A percentile compares a stretch with the other conserved stretches of the same genome.
These are phyloP conservation scores for human (Homo sapiens) DNA, from an alignment of 2,113 vertebrate species.

Conservation along the genomic window DNA sequence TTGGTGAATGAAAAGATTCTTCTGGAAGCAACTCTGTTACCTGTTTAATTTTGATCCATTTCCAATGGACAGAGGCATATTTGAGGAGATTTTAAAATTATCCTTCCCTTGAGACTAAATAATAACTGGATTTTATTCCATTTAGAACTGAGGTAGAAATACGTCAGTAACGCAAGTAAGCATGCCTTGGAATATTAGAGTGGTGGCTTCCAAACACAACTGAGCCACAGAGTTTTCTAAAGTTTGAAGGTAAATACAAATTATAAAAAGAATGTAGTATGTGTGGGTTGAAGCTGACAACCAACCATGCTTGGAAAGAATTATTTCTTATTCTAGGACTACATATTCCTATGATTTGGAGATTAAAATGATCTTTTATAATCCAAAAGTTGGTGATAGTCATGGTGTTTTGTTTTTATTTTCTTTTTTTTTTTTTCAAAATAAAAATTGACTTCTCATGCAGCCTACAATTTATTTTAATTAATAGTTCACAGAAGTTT, in stretches of 20 bases:
- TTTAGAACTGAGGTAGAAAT: neutral
- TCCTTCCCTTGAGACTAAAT: neutral
- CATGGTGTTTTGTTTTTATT: neutral
- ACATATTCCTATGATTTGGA: no score
- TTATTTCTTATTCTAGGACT: neutral
- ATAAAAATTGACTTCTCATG: neutral
- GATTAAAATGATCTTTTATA: neutral
- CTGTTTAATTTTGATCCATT: neutral
- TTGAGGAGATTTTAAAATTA: neutral
- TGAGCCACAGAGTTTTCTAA: rapidly evolving
- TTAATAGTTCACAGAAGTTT: neutral
- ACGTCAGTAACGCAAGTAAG: no score
- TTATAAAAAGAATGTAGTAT: neutral
- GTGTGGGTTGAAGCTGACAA: neutral
- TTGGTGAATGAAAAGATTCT: neutral
- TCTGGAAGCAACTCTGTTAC: neutral
- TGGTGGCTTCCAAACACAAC: rapidly evolving
- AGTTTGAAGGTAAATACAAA: neutral
- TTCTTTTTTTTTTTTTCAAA: neutral
- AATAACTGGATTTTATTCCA: neutral
- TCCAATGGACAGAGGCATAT: neutral
- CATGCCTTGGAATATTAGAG: rapidly evolving
- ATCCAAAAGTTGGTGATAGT: neutral
- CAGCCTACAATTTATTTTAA: neutral
- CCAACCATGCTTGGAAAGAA: rapidly evolving